These are phyloP conservation scores for Periophthalmus modestus DNA, from an alignment of 2,113 vertebrate species.

Conservation along the genomic window DNA sequence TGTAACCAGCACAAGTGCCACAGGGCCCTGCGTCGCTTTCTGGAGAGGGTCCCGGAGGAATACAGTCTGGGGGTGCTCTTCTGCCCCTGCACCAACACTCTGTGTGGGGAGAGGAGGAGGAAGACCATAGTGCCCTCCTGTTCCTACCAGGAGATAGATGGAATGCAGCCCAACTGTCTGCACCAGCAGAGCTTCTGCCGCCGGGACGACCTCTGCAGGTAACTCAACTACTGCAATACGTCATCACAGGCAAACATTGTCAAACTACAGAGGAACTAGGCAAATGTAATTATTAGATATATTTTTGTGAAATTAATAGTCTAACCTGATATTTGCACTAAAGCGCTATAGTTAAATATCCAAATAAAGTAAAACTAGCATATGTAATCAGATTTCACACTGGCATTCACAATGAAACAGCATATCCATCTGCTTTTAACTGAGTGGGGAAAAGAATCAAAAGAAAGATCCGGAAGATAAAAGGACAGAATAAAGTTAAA, in stretches of 20 bases:
- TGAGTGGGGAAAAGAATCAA: conserved; percentile 2
- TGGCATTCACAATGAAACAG: background rate
- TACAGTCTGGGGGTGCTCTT: conserved; percentile 89
- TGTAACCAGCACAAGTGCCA: conserved; percentile 89
- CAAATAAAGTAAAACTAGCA: background rate
- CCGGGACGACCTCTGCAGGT: conserved; percentile 90
- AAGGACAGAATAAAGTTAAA: background rate
- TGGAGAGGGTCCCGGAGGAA: conserved; percentile 86
- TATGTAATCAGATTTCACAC: background rate
- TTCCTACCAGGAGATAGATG: conserved; percentile 82
- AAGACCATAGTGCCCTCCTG: conserved; percentile 95
- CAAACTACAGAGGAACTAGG: background rate
- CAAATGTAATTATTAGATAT: background rate
- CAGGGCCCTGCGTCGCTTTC: conserved; percentile 84
- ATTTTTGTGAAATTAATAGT: too few relatives aligned
- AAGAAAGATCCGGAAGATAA: background rate
- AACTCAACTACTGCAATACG: conserved; percentile 20
- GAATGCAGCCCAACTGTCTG: conserved; percentile 84
- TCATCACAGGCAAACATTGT: background rate
- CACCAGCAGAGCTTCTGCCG: conserved; percentile 83
- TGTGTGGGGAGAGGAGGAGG: conserved; percentile 89
- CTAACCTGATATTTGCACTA: background rate
- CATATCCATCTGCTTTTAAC: background rate
- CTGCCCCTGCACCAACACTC: conserved; percentile 86
- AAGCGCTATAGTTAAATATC: background rate